phyloP scores from a whole-genome alignment of 1,140 invertebrate genomes.

The Steinernema khuongi region DNA sequence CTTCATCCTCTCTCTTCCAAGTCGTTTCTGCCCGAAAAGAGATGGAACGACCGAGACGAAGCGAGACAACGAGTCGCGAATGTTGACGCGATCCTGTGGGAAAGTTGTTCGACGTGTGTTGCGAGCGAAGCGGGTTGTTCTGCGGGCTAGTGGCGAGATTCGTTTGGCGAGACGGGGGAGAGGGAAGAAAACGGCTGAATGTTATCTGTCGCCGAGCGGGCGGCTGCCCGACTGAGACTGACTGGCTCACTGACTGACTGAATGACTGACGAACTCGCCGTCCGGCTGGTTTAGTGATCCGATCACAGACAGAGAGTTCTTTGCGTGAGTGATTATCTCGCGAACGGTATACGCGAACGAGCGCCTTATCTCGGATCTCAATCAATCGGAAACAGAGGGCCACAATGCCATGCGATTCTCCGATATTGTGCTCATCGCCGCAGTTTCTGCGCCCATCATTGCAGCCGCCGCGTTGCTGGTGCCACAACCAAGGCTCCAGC shows the following conservation, averaged over 20 bases:
- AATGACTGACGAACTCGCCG: neutral
- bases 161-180: neutral
- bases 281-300: neutral
- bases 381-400: neutral
- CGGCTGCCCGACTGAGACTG: neutral
- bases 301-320: neutral
- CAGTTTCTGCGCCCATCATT: neutral
- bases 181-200: slow-evolving; percentile 13
- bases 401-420: neutral
- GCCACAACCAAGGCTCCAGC: neutral
- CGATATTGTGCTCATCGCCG: neutral
- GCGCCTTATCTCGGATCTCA: slow-evolving; percentile 6
- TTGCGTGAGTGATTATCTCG: slow-evolving; percentile 15
- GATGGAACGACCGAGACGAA: neutral
- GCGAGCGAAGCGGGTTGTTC: slow-evolving; percentile 8
- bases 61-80: slow-evolving; percentile 8
- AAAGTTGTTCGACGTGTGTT: neutral
- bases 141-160: neutral
- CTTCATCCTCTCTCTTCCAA: slow-evolving; percentile 14
- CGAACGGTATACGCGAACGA: slow-evolving; percentile 9
- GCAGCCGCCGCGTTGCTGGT: neutral
- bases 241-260: neutral
- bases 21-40: slow-evolving; percentile 7
- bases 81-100: slow-evolving; percentile 6
- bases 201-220: neutral